phyloP scores from a whole-genome alignment of 2,888 invertebrate species.

The Tanytarsus gracilentus region DNA sequence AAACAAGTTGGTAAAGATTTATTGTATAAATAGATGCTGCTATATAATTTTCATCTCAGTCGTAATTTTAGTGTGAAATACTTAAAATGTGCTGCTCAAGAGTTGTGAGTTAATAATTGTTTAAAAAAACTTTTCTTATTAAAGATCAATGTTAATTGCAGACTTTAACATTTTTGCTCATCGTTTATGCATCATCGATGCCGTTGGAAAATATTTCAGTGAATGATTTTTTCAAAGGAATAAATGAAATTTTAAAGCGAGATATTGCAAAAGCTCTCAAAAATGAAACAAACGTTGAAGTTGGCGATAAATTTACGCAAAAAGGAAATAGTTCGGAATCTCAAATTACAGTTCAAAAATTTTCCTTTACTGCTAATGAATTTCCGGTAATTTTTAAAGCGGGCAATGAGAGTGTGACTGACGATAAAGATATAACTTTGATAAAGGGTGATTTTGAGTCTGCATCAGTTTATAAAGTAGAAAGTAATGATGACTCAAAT shows the following conservation, averaged over 20 bases:
- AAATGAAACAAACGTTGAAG: neutral
- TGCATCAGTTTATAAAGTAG: neutral
- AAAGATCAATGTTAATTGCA: neutral
- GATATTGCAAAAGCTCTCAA: neutral
- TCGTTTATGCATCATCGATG: neutral
- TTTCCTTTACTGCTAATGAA: neutral
- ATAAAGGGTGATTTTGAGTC: neutral
- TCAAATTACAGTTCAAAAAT: neutral
- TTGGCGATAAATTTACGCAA: slow-evolving; percentile 4
- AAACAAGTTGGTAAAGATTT: neutral
- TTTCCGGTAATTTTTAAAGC: slow-evolving; percentile 8
- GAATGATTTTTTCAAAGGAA: slow-evolving; percentile 7
- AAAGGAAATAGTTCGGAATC: neutral
- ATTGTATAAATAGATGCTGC: neutral
- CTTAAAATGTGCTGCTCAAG: neutral
- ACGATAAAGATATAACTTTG: neutral
- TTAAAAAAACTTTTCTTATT: too few relatives aligned
- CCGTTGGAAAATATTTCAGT: neutral
- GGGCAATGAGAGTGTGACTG: neutral
- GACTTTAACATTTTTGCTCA: neutral
- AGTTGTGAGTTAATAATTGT: too few relatives aligned
- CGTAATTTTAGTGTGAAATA: too few relatives aligned
- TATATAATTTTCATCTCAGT: too few relatives aligned
- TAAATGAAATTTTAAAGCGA: slow-evolving; percentile 13
- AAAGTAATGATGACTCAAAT: neutral